Conservation (phyloP, 2,888 invertebrate genomes). For the Imbricaverruca yamaguchii region DNA sequence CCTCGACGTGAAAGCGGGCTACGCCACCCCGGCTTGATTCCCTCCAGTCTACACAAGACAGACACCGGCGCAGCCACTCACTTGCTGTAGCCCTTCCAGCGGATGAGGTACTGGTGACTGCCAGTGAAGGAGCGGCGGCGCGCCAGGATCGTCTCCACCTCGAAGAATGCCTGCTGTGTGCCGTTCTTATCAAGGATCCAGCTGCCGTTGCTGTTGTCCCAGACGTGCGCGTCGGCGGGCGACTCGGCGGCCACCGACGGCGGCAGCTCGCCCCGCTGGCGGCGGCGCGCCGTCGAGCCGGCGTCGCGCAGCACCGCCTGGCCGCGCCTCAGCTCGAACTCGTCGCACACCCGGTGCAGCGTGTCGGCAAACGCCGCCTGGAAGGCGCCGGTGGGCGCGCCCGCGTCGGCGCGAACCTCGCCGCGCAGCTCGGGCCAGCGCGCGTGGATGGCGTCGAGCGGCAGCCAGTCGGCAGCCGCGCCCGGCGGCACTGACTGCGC, state of each 20-base stretch:
- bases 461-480: background rate
- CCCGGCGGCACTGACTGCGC: background rate
- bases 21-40: no score
- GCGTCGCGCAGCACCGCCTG: slow-evolving; percentile 2
- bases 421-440: slow-evolving; percentile 10
- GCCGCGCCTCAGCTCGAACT: slow-evolving; percentile 1
- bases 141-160: slow-evolving; percentile 6
- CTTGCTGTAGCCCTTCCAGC: slow-evolving; percentile 12
- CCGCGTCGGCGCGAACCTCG: background rate
- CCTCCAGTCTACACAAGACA: no score
- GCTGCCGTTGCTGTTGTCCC: slow-evolving; percentile 4
- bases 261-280: background rate
- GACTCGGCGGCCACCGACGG: background rate
- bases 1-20: no score
- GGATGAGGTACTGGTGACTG: slow-evolving; percentile 6
- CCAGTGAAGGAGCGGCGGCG: background rate
- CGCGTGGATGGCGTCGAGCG: background rate
- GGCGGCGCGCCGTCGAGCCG: background rate
- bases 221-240: background rate
- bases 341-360: background rate
- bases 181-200: slow-evolving; percentile 11
- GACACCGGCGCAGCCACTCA: background rate
- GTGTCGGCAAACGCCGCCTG: background rate
- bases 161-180: slow-evolving; percentile 7
- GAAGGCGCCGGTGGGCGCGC: background rate